phyloP scores from a whole-genome alignment of 1,140 invertebrate species.

The Pseudomyrmex concolor region DNA sequence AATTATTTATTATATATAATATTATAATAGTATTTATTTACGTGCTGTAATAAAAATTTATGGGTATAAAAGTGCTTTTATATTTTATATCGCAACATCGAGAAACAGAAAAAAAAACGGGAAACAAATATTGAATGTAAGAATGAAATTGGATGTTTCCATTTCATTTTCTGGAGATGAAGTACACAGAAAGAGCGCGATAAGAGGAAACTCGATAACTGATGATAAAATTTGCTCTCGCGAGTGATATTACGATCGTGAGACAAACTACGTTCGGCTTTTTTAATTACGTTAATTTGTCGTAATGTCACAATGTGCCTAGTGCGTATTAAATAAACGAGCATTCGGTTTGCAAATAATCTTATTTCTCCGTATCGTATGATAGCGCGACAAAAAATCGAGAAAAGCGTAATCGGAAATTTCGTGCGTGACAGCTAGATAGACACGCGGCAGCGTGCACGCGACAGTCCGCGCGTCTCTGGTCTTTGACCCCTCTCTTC shows the following conservation, averaged over 20 bases:
- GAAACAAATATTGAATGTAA: too few species aligned
- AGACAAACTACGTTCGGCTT: background rate
- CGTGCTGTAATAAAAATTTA: background rate
- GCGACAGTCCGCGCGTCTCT: too few species aligned
- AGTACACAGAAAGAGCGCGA: too few species aligned
- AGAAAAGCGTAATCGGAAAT: conserved; percentile 23
- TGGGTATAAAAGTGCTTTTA: background rate
- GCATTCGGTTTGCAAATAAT: background rate
- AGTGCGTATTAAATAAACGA: background rate
- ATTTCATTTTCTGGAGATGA: too few species aligned
- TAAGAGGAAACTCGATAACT: too few species aligned
- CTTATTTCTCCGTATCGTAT: background rate
- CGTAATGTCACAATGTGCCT: background rate
- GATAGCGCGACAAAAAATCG: background rate
- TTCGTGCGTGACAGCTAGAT: background rate
- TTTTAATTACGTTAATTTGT: conserved; percentile 24
- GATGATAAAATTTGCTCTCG: too few species aligned
- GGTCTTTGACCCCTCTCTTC: background rate
- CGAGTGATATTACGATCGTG: background rate
- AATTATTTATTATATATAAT: too few species aligned
- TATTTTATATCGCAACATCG: background rate
- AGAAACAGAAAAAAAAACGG: background rate
- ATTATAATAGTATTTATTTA: background rate
- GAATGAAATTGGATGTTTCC: too few species aligned
- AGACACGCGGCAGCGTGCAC: conserved; percentile 5